phyloP scores from a whole-genome alignment of 2,113 vertebrate species.

The Eurystomus gularis region DNA sequence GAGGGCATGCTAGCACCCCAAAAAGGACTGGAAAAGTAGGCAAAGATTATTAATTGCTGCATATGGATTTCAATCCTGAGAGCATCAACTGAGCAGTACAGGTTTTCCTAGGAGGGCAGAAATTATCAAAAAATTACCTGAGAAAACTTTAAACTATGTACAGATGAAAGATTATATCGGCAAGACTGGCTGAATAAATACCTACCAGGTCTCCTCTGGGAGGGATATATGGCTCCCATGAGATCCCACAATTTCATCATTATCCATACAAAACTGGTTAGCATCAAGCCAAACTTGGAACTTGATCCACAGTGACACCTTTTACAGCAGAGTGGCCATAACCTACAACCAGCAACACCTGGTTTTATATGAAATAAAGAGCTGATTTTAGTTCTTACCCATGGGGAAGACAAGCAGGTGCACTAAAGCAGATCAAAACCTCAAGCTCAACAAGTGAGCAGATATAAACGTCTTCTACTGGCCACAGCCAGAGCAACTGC shows the following conservation, averaged over 20 bases:
- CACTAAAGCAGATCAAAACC: not conserved
- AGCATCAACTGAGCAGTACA: not conserved
- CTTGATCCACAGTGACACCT: not conserved
- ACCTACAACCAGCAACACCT: not conserved
- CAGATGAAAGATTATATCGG: not conserved
- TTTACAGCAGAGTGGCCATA: not conserved
- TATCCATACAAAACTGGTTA: not conserved
- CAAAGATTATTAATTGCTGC: not conserved
- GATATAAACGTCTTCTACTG: not conserved
- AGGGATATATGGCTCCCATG: not conserved
- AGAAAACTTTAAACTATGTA: not conserved
- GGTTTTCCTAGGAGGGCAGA: not conserved
- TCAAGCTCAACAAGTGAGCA: not conserved
- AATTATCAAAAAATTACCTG: not conserved
- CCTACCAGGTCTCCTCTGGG: not conserved
- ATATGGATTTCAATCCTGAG: not conserved
- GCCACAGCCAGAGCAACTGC: not conserved
- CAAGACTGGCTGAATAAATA: not conserved
- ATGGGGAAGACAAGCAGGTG: not conserved
- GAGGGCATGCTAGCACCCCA: not conserved
- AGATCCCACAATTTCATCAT: not conserved
- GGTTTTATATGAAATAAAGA: not conserved
- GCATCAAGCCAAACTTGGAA: not conserved
- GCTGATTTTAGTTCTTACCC: not conserved
- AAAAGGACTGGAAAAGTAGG: not conserved